phyloP scores from a whole-genome alignment of 2,888 invertebrate species.

The Aleiodes alternator region DNA sequence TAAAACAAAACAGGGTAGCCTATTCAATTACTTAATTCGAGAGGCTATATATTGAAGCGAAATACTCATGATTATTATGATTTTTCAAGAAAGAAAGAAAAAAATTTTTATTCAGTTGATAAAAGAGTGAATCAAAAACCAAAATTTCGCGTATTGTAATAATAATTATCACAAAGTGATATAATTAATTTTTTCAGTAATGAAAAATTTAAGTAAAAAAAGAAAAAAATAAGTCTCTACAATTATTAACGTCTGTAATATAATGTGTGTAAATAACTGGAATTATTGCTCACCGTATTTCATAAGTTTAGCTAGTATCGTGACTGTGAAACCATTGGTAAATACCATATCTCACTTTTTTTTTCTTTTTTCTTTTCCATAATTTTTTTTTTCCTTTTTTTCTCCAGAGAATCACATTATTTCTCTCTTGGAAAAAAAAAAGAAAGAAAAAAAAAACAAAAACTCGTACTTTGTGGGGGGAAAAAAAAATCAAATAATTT shows the following conservation, averaged over 20 bases:
- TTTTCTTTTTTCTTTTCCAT: slow-evolving; percentile 27
- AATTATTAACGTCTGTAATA: slow-evolving; percentile 68
- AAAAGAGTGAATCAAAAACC: neutral
- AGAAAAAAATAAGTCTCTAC: slow-evolving; percentile 48
- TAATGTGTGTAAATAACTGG: slow-evolving; percentile 74
- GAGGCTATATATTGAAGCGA: slow-evolving; percentile 52
- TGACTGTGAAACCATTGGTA: slow-evolving; percentile 68
- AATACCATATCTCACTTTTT: slow-evolving; percentile 53
- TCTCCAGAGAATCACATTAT: neutral
- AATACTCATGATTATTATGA: neutral
- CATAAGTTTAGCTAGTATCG: slow-evolving; percentile 74
- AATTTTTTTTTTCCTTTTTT: neutral
- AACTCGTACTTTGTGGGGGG: slow-evolving; percentile 10
- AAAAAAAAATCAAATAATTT: slow-evolving; percentile 3
- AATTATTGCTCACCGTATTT: slow-evolving; percentile 74
- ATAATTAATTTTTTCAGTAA: slow-evolving; percentile 28
- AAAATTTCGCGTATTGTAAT: neutral
- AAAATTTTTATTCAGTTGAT: too few relatives aligned
- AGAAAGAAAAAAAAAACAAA: slow-evolving; percentile 16
- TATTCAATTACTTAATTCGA: slow-evolving; percentile 71
- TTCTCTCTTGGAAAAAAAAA: slow-evolving; percentile 5
- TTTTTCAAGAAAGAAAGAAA: too few relatives aligned
- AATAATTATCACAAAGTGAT: slow-evolving; percentile 39
- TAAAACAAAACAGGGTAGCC: slow-evolving; percentile 74
- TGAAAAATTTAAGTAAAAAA: slow-evolving; percentile 8